A percentile compares a stretch with the other conserved stretches of the same genome.
Evolutionary conservation across 2,797 vertebrate genomes (phyloP).

Genomic region (Gila robusta): DNA sequence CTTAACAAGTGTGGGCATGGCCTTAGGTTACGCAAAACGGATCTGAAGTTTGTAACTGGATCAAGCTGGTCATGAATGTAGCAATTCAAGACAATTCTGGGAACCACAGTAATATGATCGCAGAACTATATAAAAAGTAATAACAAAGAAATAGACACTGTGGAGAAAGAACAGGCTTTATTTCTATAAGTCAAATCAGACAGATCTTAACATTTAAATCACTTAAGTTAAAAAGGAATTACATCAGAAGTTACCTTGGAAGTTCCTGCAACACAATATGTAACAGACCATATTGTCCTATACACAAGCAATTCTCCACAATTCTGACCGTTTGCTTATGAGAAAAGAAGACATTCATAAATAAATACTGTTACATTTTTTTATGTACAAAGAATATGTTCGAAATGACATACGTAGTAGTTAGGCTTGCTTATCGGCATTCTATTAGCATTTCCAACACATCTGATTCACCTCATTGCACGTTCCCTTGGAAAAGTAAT

Average conservation of each 20-base stretch:
- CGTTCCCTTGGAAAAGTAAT: constrained; percentile 36
- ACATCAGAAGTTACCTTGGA: constrained; percentile 50
- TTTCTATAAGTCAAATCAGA: constrained; percentile 71
- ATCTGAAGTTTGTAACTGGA: neutral
- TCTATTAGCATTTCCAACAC: constrained; percentile 14
- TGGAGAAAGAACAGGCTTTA: constrained; percentile 62
- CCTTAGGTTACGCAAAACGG: neutral
- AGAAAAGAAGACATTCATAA: constrained; percentile 42
- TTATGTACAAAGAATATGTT: constrained; percentile 41
- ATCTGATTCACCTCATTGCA: constrained; percentile 44
- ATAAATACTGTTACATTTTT: constrained; percentile 20
- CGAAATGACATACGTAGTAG: neutral
- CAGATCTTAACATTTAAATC: constrained; percentile 67
- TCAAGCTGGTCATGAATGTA: neutral
- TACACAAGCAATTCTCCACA: constrained; percentile 28
- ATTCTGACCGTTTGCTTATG: constrained; percentile 24
- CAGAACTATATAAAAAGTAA: constrained; percentile 13
- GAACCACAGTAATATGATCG: neutral
- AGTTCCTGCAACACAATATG: constrained; percentile 50
- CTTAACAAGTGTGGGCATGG: neutral
- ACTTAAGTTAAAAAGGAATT: constrained; percentile 53
- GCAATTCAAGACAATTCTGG: neutral
- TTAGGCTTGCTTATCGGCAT: neutral
- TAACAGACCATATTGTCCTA: constrained; percentile 48
- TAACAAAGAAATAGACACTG: constrained; percentile 23